Percentiles rank a stretch among this genome's conserved stretches.
phyloP scores from a whole-genome alignment of 2,113 vertebrate species.

The Notechis scutatus region DNA sequence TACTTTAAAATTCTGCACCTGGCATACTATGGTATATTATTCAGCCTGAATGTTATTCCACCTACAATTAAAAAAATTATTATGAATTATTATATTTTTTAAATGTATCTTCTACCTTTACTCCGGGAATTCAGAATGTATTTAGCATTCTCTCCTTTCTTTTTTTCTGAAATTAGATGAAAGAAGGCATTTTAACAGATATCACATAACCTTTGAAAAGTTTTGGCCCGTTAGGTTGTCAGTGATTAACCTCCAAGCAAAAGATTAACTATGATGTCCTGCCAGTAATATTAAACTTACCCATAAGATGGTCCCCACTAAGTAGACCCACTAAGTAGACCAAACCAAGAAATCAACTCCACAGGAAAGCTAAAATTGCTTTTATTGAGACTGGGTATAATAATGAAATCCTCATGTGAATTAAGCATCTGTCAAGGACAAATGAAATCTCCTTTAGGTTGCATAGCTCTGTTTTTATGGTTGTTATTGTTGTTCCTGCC shows the following conservation, averaged over 20 bases:
- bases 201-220: not conserved
- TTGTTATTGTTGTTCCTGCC: not conserved
- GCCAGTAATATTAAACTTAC: not conserved
- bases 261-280: not conserved
- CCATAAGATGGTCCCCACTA: not conserved
- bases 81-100: not conserved
- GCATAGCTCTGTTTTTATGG: not conserved
- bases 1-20: not conserved
- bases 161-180: not conserved
- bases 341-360: too few species aligned
- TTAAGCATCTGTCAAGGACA: not conserved
- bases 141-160: not conserved
- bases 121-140: not conserved
- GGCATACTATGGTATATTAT: not conserved
- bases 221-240: not conserved
- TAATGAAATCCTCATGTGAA: too few species aligned
- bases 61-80: not conserved
- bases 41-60: not conserved
- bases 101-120: not conserved
- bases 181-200: not conserved
- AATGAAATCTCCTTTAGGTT: not conserved
- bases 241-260: not conserved
- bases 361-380: too few species aligned
- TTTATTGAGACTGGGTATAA: too few species aligned
- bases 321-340: too few species aligned